Evolutionary conservation across 2,113 vertebrate species (phyloP).

Genomic region (Reinhardtius hippoglossoides): DNA sequence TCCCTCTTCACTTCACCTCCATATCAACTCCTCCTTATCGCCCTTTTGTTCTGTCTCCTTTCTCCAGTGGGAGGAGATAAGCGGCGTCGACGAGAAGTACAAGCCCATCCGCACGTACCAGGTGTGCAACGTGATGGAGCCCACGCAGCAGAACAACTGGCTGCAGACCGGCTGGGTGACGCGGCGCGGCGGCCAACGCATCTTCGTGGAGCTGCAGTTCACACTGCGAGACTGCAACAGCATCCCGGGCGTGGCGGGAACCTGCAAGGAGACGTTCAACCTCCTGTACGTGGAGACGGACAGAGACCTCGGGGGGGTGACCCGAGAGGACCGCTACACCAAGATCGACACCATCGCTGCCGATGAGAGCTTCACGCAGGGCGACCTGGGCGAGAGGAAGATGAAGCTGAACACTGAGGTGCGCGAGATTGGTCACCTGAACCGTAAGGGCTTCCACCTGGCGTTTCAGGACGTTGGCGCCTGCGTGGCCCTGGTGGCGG

Average conservation of each 20-base stretch:
- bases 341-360: slow-evolving; percentile 97
- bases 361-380: slow-evolving; percentile 97
- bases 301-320: slow-evolving; percentile 83
- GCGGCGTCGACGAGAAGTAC: slow-evolving; percentile 93
- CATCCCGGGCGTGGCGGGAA: slow-evolving; percentile 92
- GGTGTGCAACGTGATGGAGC: slow-evolving; percentile 97
- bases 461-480: slow-evolving; percentile 97
- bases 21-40: neutral
- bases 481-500: slow-evolving; percentile 94
- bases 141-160: slow-evolving; percentile 98
- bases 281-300: slow-evolving; percentile 92
- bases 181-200: slow-evolving; percentile 89
- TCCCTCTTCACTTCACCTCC: neutral
- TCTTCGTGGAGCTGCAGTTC: slow-evolving; percentile 98
- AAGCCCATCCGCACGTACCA: slow-evolving; percentile 96
- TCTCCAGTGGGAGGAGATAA: slow-evolving; percentile 97
- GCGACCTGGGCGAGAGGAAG: slow-evolving; percentile 94
- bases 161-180: slow-evolving; percentile 95
- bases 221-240: slow-evolving; percentile 97
- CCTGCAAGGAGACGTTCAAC: slow-evolving; percentile 99
- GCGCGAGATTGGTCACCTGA: slow-evolving; percentile 94
- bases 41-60: neutral
- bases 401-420: slow-evolving; percentile 99
- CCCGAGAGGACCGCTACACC: slow-evolving; percentile 85
- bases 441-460: slow-evolving; percentile 93